phyloP scores from a whole-genome alignment of 1,140 invertebrate genomes.

The Diabrotica undecimpunctata region DNA sequence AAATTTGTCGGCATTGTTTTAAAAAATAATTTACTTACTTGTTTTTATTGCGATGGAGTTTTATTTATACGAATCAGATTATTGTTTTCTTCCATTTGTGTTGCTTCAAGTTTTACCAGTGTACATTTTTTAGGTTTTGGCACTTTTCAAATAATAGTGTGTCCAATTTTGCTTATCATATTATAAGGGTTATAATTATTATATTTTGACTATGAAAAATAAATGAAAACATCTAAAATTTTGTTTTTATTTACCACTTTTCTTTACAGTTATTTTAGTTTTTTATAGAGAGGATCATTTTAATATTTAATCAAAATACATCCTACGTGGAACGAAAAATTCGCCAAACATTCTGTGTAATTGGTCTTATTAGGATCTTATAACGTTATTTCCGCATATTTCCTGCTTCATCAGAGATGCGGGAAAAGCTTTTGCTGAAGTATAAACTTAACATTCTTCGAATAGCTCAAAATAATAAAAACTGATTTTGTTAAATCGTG shows the following conservation, averaged over 20 bases:
- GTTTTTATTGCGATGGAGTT: not conserved
- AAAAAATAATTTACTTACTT: not conserved
- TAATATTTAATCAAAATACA: too few relatives aligned
- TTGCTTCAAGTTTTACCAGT: not conserved
- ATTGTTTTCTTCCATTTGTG: not conserved
- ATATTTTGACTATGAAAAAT: constrained; percentile 45
- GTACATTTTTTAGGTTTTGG: constrained; percentile 24
- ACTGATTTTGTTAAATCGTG: too few relatives aligned
- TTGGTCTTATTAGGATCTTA: too few relatives aligned
- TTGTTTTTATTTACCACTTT: constrained; percentile 2
- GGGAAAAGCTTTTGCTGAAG: too few relatives aligned
- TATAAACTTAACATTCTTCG: too few relatives aligned
- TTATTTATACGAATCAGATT: constrained; percentile 5
- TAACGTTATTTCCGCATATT: too few relatives aligned
- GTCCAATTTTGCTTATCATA: constrained; percentile 42
- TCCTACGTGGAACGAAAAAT: too few relatives aligned
- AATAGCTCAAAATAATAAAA: too few relatives aligned
- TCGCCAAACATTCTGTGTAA: too few relatives aligned
- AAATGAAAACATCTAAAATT: constrained; percentile 24
- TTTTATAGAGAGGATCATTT: too few relatives aligned
- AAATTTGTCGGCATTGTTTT: constrained; percentile 10
- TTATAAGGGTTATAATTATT: constrained; percentile 43
- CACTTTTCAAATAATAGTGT: constrained; percentile 39
- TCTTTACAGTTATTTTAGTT: too few relatives aligned
- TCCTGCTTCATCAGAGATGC: too few relatives aligned